Conservation (phyloP, 2,888 invertebrate species). For the Torymus texanus region DNA sequence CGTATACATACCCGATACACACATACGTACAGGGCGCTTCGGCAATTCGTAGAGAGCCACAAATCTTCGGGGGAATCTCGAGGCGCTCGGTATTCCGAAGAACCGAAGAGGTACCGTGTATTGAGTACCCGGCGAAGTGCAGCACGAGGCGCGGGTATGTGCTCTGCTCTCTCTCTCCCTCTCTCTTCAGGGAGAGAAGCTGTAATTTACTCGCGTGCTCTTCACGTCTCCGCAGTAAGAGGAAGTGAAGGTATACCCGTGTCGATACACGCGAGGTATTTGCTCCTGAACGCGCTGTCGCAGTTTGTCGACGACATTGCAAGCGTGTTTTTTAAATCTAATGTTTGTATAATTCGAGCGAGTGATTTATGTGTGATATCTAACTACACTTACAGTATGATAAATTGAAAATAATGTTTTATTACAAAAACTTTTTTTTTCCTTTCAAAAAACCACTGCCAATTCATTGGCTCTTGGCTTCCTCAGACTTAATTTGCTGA, state of each 20-base stretch:
- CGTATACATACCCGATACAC: background rate
- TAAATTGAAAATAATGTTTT: too few relatives aligned
- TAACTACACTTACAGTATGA: too few relatives aligned
- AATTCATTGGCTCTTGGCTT: too few relatives aligned
- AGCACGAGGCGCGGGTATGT: conserved; percentile 11
- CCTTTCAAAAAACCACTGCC: too few relatives aligned
- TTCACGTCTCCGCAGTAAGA: background rate
- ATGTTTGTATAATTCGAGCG: too few relatives aligned
- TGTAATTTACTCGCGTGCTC: conserved; percentile 45
- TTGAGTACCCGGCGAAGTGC: too few relatives aligned
- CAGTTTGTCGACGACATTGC: background rate
- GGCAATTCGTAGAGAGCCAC: conserved; percentile 52
- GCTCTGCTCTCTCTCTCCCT: conserved; percentile 7
- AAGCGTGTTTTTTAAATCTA: too few relatives aligned
- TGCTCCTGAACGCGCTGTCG: background rate
- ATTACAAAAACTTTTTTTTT: too few relatives aligned
- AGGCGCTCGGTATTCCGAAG: conserved; percentile 12
- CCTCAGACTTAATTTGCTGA: too few relatives aligned
- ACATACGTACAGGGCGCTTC: conserved; percentile 6
- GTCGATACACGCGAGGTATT: conserved; percentile 18
- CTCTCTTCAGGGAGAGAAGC: conserved; percentile 12
- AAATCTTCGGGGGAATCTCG: conserved; percentile 54
- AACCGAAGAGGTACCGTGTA: conserved; percentile 9
- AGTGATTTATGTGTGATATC: too few relatives aligned
- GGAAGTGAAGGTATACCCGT: background rate